phyloP scores from a whole-genome alignment of 2,797 vertebrate species.

The Eleutherodactylus coqui region DNA sequence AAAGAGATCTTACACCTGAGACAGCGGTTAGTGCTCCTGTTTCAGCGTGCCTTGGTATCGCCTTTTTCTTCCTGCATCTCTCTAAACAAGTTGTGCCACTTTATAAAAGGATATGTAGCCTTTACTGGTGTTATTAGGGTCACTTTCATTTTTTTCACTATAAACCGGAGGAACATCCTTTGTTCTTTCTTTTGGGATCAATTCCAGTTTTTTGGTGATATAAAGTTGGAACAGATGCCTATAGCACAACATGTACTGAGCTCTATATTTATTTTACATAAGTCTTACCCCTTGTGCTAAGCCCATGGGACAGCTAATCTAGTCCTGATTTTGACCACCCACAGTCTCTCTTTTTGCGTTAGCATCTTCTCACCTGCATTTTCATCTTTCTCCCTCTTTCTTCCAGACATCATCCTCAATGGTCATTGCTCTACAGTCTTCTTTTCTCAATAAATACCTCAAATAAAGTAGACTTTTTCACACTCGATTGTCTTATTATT shows the following conservation, averaged over 20 bases:
- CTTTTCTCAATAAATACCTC: constrained; percentile 27
- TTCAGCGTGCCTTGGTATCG: too few species aligned
- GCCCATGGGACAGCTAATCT: background rate
- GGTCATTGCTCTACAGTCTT: constrained; percentile 25
- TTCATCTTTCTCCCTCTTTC: constrained; percentile 29
- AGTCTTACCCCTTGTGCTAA: background rate
- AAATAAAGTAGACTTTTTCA: constrained; percentile 23
- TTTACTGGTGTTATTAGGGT: background rate
- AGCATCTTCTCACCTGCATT: constrained; percentile 3
- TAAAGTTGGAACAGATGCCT: too few species aligned
- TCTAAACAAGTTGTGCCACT: too few species aligned
- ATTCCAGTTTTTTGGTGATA: background rate
- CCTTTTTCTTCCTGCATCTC: too few species aligned
- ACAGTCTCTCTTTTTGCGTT: background rate
- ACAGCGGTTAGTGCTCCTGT: too few species aligned
- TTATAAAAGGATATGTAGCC: too few species aligned
- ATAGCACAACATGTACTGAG: too few species aligned
- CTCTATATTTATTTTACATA: too few species aligned
- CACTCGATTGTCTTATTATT: background rate
- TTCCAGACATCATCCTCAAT: constrained; percentile 35
- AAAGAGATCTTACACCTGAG: too few species aligned
- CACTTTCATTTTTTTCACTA: background rate
- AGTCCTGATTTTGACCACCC: background rate
- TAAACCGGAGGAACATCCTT: background rate
- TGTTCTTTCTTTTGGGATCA: background rate